phyloP scores from a whole-genome alignment of 2,113 vertebrate species.

The Corythoichthys haematopterus region DNA sequence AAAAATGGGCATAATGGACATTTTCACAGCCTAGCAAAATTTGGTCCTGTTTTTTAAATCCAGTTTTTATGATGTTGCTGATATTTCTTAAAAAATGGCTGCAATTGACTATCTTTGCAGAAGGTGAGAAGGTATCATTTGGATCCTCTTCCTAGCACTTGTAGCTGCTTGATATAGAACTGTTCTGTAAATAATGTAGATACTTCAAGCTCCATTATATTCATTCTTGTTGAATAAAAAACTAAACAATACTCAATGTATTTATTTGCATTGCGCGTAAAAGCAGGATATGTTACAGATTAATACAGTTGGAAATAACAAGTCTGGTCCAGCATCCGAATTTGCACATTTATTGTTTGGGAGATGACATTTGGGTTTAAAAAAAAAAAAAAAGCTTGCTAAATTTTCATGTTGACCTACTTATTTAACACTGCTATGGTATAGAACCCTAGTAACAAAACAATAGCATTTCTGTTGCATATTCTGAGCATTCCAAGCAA shows the following conservation, averaged over 20 bases:
- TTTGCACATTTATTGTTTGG: not conserved
- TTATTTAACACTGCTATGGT: not conserved
- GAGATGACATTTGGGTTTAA: not conserved
- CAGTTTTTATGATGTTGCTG: too few species aligned
- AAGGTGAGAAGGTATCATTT: not conserved
- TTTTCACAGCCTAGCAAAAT: too few species aligned
- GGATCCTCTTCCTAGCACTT: not conserved
- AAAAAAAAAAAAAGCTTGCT: not conserved
- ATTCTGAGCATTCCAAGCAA: not conserved
- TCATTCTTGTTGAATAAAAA: slow-evolving; percentile 18
- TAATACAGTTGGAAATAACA: slow-evolving; percentile 6
- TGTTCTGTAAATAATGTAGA: slow-evolving; percentile 33
- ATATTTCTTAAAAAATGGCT: not conserved
- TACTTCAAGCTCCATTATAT: not conserved
- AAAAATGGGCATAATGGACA: too few species aligned
- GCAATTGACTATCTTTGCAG: not conserved
- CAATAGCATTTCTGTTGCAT: too few species aligned
- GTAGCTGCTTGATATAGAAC: not conserved
- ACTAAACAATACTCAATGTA: slow-evolving; percentile 5
- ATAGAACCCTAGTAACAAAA: slow-evolving; percentile 3
- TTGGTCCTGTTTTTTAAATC: too few species aligned
- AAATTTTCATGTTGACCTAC: not conserved
- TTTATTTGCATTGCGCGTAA: slow-evolving; percentile 15
- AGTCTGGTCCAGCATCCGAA: not conserved
- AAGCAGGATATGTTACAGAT: slow-evolving; percentile 8